Evolutionary conservation across 1,140 invertebrate genomes (phyloP), one percentile per base, ranked within the genome.

Genomic region (Drosophila teissieri): DNA sequence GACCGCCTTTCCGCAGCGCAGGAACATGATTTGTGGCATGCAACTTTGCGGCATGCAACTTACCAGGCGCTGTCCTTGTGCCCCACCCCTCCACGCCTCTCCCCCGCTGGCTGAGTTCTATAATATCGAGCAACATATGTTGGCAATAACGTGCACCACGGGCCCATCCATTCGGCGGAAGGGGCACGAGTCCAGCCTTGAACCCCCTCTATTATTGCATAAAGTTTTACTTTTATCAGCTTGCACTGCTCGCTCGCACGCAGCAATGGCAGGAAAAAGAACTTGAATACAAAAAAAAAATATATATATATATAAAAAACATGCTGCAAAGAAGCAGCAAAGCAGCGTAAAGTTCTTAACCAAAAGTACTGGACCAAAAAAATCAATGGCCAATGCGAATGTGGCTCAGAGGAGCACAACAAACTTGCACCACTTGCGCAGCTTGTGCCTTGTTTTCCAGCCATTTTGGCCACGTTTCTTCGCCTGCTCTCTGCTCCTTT

Each of bases 51-150:
- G 67, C 62, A 76, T 76, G 72, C 72, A 74, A 74, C 70, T 55
- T 64, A 39, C 70, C 58, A 7, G 24, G 7, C 2, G 37, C 11
- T 14, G 8, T 51, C 34, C 39, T 27, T 27, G 27, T 27, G 27
- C n/a, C 22, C n/a, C 14, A 1, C 14, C 0, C 6, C 0, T 1
- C n/a, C 22, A 14, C 5, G 1, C 14, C 5, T 14, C 22, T 15
- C 14, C 46, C 24, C 15, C n/a, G 40, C 14, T 40, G 14, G 56
- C 22, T 27, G 44, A 73, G 65, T 85, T 85, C 77, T 67, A 77
- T 80, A 85, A 85, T 86, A 86, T 85, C 73, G 63, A 49, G 82
- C 68, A 85, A 85, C 81, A 85, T 81, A 86, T 85, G 82, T 82
- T 86, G 64, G 81, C 81, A 73, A 78, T 85, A 86, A 70, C 78